These are phyloP conservation scores for Turnix velox DNA, from an alignment of 2,113 vertebrate species.

Conservation along the genomic window DNA sequence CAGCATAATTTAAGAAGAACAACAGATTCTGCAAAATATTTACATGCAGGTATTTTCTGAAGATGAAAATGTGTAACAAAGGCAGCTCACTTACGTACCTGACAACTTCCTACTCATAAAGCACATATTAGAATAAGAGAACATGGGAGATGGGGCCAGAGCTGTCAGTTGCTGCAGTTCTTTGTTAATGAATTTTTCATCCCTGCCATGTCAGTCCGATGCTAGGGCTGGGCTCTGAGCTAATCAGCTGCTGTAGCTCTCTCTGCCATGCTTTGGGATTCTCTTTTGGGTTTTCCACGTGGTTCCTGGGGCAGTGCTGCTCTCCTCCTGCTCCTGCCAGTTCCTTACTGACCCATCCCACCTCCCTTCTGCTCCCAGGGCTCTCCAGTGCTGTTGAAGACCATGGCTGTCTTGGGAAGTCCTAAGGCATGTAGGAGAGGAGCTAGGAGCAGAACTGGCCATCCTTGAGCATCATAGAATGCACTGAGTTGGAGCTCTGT, in stretches of 20 bases:
- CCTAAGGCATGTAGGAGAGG: not conserved
- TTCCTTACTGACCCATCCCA: not conserved
- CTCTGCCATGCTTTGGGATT: not conserved
- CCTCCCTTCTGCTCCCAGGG: not conserved
- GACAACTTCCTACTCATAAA: not conserved
- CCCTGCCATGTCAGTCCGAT: not conserved
- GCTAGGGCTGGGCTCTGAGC: not conserved
- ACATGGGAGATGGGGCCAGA: not conserved
- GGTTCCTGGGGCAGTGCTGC: not conserved
- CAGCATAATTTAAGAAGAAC: not conserved
- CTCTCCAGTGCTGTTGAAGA: not conserved
- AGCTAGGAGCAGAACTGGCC: not conserved
- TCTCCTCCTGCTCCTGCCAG: not conserved
- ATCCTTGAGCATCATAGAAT: rapidly evolving
- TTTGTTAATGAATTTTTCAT: not conserved
- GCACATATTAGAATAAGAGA: not conserved
- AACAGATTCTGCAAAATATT: not conserved
- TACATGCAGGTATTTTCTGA: not conserved
- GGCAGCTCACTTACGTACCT: not conserved
- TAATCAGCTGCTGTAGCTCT: not conserved
- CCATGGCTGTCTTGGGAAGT: not conserved
- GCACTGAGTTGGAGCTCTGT: too few species aligned
- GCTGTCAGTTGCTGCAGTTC: not conserved
- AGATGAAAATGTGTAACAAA: not conserved
- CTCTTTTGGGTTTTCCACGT: not conserved